These are phyloP conservation scores for Hirtodrosophila trivittata DNA, from an alignment of 2,888 invertebrate species.

Conservation along the genomic window DNA sequence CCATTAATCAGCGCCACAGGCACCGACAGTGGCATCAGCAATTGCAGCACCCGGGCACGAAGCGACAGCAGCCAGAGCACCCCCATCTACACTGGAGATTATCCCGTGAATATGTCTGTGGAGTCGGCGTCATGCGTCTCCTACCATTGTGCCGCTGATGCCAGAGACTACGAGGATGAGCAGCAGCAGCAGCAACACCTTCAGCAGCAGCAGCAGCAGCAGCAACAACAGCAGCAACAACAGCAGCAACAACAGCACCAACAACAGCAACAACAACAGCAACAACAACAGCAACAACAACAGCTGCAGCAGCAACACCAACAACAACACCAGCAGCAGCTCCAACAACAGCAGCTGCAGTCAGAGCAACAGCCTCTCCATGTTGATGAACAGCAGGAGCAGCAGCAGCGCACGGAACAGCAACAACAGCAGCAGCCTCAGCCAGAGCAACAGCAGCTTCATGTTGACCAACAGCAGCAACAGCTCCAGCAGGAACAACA, in stretches of 20 bases:
- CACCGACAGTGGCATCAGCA: conserved; percentile 79
- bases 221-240: conserved; percentile 17
- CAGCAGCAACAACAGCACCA: conserved; percentile 17
- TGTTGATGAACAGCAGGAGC: conserved; percentile 57
- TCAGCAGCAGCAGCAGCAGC: conserved; percentile 24
- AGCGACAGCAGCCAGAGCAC: conserved; percentile 77
- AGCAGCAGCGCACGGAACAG: conserved; percentile 24
- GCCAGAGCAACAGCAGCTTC: background rate
- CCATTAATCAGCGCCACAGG: conserved; percentile 77
- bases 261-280: conserved; percentile 2
- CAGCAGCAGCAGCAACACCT: conserved; percentile 47
- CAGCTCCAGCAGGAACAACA: conserved; percentile 55
- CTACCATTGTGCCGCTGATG: conserved; percentile 71
- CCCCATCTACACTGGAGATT: conserved; percentile 73
- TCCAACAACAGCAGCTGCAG: background rate
- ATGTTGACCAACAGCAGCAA: conserved; percentile 4
- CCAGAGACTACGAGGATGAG: conserved; percentile 67
- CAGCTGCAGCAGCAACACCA: background rate
- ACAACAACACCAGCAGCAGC: conserved; percentile 2
- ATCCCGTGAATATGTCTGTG: conserved; percentile 77
- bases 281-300: conserved; percentile 7
- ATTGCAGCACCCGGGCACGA: conserved; percentile 71
- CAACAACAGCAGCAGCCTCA: too few species aligned
- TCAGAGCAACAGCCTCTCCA: conserved; percentile 16
- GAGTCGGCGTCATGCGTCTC: conserved; percentile 75